phyloP scores from a whole-genome alignment of 23 tunicate species.

The Halocynthia roretzi region DNA sequence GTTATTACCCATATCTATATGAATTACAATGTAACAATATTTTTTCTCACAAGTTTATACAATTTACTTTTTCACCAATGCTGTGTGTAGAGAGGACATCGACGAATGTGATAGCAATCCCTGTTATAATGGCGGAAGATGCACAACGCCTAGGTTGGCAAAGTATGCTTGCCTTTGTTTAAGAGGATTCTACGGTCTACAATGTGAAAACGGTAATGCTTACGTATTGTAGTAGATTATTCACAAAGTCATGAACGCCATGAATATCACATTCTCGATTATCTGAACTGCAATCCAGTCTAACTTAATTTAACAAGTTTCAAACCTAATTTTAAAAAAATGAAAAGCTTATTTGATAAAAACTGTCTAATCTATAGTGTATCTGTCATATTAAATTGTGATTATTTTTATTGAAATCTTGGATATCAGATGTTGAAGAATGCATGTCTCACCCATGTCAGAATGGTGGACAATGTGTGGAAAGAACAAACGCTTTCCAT shows the following conservation, averaged over 20 bases:
- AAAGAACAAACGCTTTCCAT: neutral
- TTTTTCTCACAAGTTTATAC: no score
- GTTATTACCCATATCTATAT: no score
- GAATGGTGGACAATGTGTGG: conserved; percentile 29
- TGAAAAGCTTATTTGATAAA: no score
- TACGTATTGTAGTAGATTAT: no score
- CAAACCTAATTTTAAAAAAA: no score
- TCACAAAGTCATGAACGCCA: no score
- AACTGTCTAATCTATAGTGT: no score
- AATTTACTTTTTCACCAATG: no score
- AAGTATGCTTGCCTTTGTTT: conserved; percentile 17
- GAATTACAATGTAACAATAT: no score
- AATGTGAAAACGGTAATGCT: conserved; percentile 2
- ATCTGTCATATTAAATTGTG: neutral
- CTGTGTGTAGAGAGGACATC: conserved; percentile 15
- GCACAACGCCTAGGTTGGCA: conserved; percentile 23
- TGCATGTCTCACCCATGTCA: conserved; percentile 20
- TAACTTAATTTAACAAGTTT: no score
- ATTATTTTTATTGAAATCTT: neutral
- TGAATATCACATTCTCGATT: no score
- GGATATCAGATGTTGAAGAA: conserved; percentile 21
- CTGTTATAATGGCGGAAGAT: conserved; percentile 24
- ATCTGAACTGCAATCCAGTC: no score
- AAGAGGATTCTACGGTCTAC: conserved; percentile 11
- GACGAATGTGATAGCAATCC: conserved; percentile 56